phyloP scores from a whole-genome alignment of 2,888 invertebrate genomes.

The Platynereis dumerilii region DNA sequence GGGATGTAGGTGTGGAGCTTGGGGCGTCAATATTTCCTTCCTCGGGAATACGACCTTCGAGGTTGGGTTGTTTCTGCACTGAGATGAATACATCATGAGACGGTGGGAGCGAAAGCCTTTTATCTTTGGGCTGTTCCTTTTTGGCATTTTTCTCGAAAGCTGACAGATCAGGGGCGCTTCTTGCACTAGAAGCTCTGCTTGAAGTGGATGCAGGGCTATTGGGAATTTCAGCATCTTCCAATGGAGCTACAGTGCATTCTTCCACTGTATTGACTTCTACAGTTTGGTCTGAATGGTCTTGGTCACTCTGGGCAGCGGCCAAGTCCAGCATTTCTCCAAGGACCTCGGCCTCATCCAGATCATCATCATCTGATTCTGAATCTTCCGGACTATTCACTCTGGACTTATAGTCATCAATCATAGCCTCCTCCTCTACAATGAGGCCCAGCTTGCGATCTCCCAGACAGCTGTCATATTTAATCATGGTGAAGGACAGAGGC shows the following conservation, averaged over 20 bases:
- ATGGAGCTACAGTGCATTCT: neutral
- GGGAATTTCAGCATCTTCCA: neutral
- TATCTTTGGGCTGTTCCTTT: constrained; percentile 2
- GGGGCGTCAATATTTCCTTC: neutral
- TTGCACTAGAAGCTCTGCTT: constrained; percentile 13
- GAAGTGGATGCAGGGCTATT: constrained; percentile 20
- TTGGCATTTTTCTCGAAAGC: neutral
- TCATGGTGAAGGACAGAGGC: constrained; percentile 15
- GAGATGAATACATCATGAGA: neutral
- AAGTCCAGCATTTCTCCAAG: constrained; percentile 7
- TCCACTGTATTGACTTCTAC: no score
- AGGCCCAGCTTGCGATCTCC: constrained; percentile 17
- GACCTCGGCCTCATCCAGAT: constrained; percentile 17
- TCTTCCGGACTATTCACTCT: constrained; percentile 3
- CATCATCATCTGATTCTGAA: neutral
- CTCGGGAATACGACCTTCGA: neutral
- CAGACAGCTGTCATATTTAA: constrained; percentile 10
- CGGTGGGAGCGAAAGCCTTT: neutral
- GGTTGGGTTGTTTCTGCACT: neutral
- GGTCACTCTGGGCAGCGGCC: neutral
- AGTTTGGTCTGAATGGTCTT: no score
- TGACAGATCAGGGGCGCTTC: constrained; percentile 16
- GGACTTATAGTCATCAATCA: constrained; percentile 8
- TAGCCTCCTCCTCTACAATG: constrained; percentile 19
- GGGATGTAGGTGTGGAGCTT: neutral